A percentile compares a stretch with the other conserved stretches of the same genome.
Conservation (phyloP, 2,797 vertebrate species). For the Rhinoraja longicauda region DNA sequence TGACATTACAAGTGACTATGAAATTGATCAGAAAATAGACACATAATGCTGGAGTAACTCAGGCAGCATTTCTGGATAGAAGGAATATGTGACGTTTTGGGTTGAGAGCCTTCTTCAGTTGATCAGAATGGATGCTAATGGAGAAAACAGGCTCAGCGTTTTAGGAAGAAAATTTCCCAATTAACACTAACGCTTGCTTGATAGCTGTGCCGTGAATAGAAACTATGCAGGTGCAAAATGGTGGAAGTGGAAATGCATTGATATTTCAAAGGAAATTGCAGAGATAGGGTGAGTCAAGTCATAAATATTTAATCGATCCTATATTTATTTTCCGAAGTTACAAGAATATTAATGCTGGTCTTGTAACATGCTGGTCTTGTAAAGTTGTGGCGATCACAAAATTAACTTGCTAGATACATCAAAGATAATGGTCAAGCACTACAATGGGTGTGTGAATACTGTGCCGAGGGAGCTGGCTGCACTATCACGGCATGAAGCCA, state of each 20-base stretch:
- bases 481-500: conserved; percentile 22
- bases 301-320: neutral
- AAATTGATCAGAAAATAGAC: neutral
- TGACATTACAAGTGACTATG: neutral
- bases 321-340: neutral
- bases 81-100: too few species aligned
- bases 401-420: neutral
- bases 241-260: neutral
- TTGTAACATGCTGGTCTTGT: too few species aligned
- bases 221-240: neutral
- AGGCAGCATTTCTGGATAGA: too few species aligned
- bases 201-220: neutral
- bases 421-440: neutral
- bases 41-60: neutral
- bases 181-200: too few species aligned
- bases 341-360: neutral
- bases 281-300: neutral
- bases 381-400: neutral
- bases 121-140: neutral
- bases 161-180: neutral
- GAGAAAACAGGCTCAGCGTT: neutral
- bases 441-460: neutral
- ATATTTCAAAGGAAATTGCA: neutral
- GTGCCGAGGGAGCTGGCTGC: neutral
- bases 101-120: neutral